Base-by-base conservation (phyloP, 2,113 vertebrate species). In the Columba livia region DNA sequence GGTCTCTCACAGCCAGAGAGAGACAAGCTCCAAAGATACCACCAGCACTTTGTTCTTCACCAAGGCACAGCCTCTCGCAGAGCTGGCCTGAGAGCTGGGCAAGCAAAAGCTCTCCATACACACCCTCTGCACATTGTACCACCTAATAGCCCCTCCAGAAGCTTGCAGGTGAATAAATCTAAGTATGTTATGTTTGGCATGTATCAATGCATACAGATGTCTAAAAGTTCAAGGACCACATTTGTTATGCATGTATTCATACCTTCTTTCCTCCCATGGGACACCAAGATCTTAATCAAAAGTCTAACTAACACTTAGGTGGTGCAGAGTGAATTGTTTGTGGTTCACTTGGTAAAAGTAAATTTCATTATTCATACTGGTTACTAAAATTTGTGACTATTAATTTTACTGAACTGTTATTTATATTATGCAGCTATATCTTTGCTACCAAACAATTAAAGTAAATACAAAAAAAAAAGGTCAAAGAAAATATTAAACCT, bases 211-310 rank as follows among this genome's bases (percentile, higher is more conserved):
- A 83, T 18, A n/a, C 75, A 58, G 88, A 85, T 18, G 54, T 72
- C 83, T 73, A 90, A 90, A 91, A 93, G 89, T 96, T 95, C 95
- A 96, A 91, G 93, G 91, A 90, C 75, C 21, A 36, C 23, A 66
- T 93, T 91, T 88, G 71, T 86, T 96, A 71, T n/a, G 75, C 10
- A 21, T 67, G 79, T 83, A 93, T 93, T 94, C 95, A 88, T 94
- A 88, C 69, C 79, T 83, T 88, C 60, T 83, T 94, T 95, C 85
- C 89, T 89, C 93, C 60, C 91, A 73, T 20, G 38, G 42, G 81
- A 95, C 74, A 70, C 31, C 56, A 78, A 83, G 75, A 78, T 88
- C 34, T 83, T 91, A 95, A 95, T 91, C 91, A 91, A 80, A 95
- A 93, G 57, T 82, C 74, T 79, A 73, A 90, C 44, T 85, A 89